Evolutionary conservation across 2,113 vertebrate genomes (phyloP), one percentile per base, ranked within the genome.

Genomic region (Dromaius novaehollandiae): DNA sequence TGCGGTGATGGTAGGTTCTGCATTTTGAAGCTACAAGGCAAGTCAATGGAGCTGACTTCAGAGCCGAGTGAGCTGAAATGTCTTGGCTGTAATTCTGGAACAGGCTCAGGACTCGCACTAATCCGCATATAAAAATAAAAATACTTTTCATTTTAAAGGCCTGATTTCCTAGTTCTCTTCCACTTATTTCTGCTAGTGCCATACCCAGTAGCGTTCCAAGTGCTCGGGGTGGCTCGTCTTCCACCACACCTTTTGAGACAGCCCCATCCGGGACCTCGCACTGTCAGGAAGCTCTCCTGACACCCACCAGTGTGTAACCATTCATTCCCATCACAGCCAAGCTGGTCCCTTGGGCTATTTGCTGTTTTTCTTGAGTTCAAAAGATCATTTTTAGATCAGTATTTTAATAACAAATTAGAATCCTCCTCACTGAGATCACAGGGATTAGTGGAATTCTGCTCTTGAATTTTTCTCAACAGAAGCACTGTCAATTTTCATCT

Each of bases 171-270:
- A 81, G 51, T 74, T 84, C 46, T 42, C 21, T 61, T 64, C 46
- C 65, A 48, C 61, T 75, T n/a, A 18, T 17, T 22, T 48, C 88
- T 86, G 51, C 38, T 88, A 82, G 20, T 80, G 48, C n/a, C 58
- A 46, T 60, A 36, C 20, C 38, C 38, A 65, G 12, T 79, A 34
- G 12, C 6, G 0, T 4, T 87, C 12, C 40, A 82, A 65, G 13
- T 48, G 34, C 32, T 90, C 7, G 1, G 42, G 12, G 25, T 48
- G 38, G 11, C 42, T 71, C 5, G 0, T 51, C 44, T 82, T 86
- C 80, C 83, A 56, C 38, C 0, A 0, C 55, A 65, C 28, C 44
- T 50, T 50, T 55, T 64, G 8, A 86, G 48, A n/a, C 1, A 2
- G 53, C 34, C 8, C 22, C 56, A 79, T 18, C 16, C 38, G 63